Conservation (phyloP, 1,140 invertebrate species). For the Pararge aegeria region DNA sequence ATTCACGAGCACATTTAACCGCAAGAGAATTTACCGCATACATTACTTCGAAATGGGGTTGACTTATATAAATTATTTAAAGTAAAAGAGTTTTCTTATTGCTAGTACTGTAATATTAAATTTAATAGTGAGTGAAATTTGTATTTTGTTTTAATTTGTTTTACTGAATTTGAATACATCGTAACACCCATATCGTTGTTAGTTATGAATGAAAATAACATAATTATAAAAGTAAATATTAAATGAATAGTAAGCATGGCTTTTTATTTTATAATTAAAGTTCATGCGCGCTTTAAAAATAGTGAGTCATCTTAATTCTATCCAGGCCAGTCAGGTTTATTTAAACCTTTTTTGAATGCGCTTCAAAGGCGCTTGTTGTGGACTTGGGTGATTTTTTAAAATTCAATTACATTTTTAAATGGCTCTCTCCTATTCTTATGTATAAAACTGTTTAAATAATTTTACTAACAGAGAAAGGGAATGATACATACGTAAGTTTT, state of each 20-base stretch:
- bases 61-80: constrained; percentile 78
- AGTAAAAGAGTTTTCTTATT: constrained; percentile 74
- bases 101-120: constrained; percentile 78
- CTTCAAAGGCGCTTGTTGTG: no score
- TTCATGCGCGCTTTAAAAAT: no score
- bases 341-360: no score
- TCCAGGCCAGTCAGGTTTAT: no score
- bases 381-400: no score
- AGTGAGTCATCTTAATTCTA: no score
- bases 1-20: constrained; percentile 70
- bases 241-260: constrained; percentile 75
- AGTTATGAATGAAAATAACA: constrained; percentile 80
- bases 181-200: constrained; percentile 80
- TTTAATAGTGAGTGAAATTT: constrained; percentile 80
- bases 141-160: constrained; percentile 79
- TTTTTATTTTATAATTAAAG: constrained; percentile 55
- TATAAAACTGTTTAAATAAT: no score
- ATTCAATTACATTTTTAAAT: no score
- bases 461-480: no score
- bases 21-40: constrained; percentile 65
- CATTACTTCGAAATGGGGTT: constrained; percentile 72
- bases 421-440: no score
- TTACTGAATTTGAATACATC: constrained; percentile 78
- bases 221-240: constrained; percentile 80
- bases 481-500: no score